These are phyloP conservation scores for Taphrorychus bicolor DNA, from an alignment of 2,888 invertebrate genomes.

Conservation along the genomic window DNA sequence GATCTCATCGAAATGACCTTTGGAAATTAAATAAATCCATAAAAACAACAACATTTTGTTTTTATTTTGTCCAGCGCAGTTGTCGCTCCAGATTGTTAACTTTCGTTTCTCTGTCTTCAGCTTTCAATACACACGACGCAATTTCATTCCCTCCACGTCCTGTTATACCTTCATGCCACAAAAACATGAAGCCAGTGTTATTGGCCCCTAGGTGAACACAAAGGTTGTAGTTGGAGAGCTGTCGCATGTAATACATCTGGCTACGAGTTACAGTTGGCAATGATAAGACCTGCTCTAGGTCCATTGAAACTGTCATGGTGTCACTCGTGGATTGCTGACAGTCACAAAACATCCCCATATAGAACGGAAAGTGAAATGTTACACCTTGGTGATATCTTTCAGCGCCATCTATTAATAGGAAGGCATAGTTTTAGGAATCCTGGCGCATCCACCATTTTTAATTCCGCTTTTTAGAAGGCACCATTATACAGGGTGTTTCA, in stretches of 20 bases:
- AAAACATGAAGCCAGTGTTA: background rate
- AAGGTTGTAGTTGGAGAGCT: slow-evolving; percentile 22
- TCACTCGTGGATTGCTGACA: too few relatives aligned
- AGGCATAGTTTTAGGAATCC: too few relatives aligned
- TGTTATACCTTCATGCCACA: slow-evolving; percentile 7
- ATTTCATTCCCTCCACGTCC: slow-evolving; percentile 25
- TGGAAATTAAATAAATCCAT: slow-evolving; percentile 6
- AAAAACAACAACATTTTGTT: slow-evolving; percentile 15
- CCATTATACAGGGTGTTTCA: too few relatives aligned
- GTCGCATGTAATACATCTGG: slow-evolving; percentile 29
- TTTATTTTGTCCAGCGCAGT: slow-evolving; percentile 32
- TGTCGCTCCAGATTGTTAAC: slow-evolving; percentile 26
- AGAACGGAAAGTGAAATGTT: too few relatives aligned
- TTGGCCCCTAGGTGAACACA: slow-evolving; percentile 6
- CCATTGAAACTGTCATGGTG: too few relatives aligned
- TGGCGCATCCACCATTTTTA: too few relatives aligned
- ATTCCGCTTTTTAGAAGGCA: too few relatives aligned
- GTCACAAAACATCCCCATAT: too few relatives aligned
- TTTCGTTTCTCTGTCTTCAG: background rate
- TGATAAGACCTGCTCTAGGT: too few relatives aligned
- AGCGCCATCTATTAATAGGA: too few relatives aligned
- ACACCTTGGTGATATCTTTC: too few relatives aligned
- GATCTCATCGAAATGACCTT: slow-evolving; percentile 10
- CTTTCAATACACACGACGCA: slow-evolving; percentile 13
- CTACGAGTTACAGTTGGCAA: too few relatives aligned